Evolutionary conservation across 2,797 vertebrate genomes (phyloP).

Genomic region (Etheostoma nigrum): DNA sequence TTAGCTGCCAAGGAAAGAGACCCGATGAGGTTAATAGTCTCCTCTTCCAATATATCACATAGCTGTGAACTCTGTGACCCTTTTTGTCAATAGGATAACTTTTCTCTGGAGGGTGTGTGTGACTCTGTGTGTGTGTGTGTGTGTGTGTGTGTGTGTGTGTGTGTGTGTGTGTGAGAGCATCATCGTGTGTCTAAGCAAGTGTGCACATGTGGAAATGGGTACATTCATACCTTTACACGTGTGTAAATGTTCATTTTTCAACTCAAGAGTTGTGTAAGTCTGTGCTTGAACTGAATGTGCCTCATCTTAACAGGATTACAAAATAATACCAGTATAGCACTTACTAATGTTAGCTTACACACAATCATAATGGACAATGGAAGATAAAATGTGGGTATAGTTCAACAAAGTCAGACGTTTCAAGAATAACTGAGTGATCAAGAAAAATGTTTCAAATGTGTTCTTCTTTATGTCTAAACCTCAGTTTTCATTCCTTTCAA

Average conservation of each 20-base stretch:
- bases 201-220: constrained; percentile 63
- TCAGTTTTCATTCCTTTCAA: not conserved
- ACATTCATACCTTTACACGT: constrained; percentile 47
- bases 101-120: constrained; percentile 83
- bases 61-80: constrained; percentile 92
- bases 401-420: constrained; percentile 5
- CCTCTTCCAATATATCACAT: constrained; percentile 92
- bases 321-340: constrained; percentile 32
- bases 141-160: constrained; percentile 38
- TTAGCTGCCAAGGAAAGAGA: constrained; percentile 89
- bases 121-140: constrained; percentile 60
- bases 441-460: not conserved
- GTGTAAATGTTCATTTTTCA: constrained; percentile 36
- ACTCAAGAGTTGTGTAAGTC: constrained; percentile 40
- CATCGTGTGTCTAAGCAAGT: constrained; percentile 55
- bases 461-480: constrained; percentile 3
- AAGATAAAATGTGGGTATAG: not conserved
- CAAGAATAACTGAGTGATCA: not conserved
- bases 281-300: constrained; percentile 39
- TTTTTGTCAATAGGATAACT: constrained; percentile 89
- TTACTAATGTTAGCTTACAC: constrained; percentile 24
- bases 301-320: constrained; percentile 50
- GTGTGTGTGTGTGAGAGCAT: constrained; percentile 46
- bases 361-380: constrained; percentile 4
- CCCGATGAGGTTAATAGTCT: constrained; percentile 92